Conservation (phyloP, 2,888 invertebrate genomes). For the Melinopterus prodromus region DNA sequence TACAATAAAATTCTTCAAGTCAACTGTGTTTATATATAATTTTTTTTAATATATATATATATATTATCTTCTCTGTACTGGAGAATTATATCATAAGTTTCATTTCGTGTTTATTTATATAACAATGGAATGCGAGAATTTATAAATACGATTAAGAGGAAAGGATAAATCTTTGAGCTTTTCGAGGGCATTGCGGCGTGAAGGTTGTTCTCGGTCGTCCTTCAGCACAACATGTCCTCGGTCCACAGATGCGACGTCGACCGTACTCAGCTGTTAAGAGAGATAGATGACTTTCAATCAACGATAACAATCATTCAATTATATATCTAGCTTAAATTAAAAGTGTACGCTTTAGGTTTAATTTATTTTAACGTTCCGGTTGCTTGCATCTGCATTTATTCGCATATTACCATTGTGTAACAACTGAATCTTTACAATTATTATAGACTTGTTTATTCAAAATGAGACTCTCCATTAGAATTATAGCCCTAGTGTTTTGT, state of each 20-base stretch:
- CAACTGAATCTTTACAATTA: not conserved
- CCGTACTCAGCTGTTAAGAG: conserved; percentile 54
- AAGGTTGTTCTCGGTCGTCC: not conserved
- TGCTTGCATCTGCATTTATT: conserved; percentile 7
- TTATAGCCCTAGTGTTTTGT: not conserved
- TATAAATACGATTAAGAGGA: conserved; percentile 20
- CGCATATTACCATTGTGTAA: not conserved
- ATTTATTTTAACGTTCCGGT: not conserved
- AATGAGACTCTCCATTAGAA: not conserved
- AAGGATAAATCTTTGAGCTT: not conserved
- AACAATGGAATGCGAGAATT: conserved; percentile 44
- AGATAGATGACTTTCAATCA: conserved; percentile 57
- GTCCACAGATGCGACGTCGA: conserved; percentile 37
- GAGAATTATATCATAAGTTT: conserved; percentile 4
- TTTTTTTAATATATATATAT: conserved; percentile 34
- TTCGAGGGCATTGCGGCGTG: not conserved
- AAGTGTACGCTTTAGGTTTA: conserved; percentile 7
- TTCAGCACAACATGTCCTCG: not conserved
- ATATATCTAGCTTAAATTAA: conserved; percentile 9
- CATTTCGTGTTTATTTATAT: conserved; percentile 37
- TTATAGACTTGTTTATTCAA: not conserved
- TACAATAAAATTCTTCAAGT: conserved; percentile 41
- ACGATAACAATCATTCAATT: conserved; percentile 19
- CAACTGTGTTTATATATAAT: conserved; percentile 34
- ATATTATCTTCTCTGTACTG: conserved; percentile 4